Evolutionary conservation across 2,113 vertebrate genomes (phyloP).

Genomic region (Elephantulus edwardii): DNA sequence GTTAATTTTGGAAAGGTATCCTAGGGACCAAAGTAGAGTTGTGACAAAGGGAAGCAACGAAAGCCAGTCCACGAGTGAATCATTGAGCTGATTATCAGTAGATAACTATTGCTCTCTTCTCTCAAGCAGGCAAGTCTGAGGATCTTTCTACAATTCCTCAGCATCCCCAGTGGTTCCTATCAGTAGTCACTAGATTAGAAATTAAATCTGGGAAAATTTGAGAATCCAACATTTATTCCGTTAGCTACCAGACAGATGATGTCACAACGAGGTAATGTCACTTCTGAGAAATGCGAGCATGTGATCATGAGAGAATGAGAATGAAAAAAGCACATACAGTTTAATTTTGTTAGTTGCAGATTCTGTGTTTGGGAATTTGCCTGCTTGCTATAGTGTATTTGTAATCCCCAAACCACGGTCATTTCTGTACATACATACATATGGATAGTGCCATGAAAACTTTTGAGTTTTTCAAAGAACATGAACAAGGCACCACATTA

Average conservation of each 20-base stretch:
- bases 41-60: slow-evolving; percentile 6
- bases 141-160: too few relatives aligned
- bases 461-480: background rate
- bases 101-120: background rate
- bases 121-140: too few relatives aligned
- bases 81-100: background rate
- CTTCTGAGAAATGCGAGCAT: background rate
- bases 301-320: background rate
- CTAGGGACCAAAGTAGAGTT: background rate
- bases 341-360: background rate
- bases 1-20: slow-evolving; percentile 49
- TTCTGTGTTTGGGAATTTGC: background rate
- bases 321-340: background rate
- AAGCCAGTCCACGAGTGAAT: background rate
- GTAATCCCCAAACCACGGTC: background rate
- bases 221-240: background rate
- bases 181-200: background rate
- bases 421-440: background rate
- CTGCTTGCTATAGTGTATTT: background rate
- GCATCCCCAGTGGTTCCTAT: background rate
- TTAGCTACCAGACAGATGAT: background rate
- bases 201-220: slow-evolving; percentile 6
- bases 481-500: background rate
- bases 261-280: background rate
- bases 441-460: background rate